A percentile compares a stretch with the other conserved stretches of the same genome.
phyloP scores from a whole-genome alignment of 1,140 invertebrate species.

The Armadillidium nasatum region DNA sequence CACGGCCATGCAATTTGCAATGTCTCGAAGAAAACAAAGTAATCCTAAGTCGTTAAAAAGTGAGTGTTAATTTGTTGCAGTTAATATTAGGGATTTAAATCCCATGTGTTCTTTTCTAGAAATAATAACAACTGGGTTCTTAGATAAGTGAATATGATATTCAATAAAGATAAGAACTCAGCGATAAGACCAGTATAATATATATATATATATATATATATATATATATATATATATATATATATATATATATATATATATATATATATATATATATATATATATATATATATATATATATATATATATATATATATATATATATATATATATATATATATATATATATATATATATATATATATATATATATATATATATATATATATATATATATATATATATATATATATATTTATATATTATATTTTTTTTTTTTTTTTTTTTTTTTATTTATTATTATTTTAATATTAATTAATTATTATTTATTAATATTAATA shows the following conservation, averaged over 20 bases:
- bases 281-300: background rate
- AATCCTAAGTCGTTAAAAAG: conserved; percentile 63
- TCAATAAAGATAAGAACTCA: too few species aligned
- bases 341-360: background rate
- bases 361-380: conserved; percentile 15
- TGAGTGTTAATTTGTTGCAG: conserved; percentile 50
- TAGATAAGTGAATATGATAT: background rate
- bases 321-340: conserved; percentile 10
- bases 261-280: background rate
- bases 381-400: too few species aligned
- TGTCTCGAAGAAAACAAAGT: conserved; percentile 63
- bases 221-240: conserved; percentile 15
- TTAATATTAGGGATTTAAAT: background rate
- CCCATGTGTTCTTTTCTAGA: background rate
- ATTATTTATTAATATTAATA: too few species aligned
- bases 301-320: background rate
- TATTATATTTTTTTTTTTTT: too few species aligned
- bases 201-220: conserved; percentile 15
- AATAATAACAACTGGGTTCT: background rate
- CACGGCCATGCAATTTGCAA: conserved; percentile 46
- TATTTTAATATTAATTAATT: too few species aligned
- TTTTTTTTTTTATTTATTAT: too few species aligned
- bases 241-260: conserved; percentile 5
- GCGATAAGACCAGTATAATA: background rate
- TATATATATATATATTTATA: too few species aligned